phyloP scores from a whole-genome alignment of 2,113 vertebrate species.

The Sporophila hypoxantha region DNA sequence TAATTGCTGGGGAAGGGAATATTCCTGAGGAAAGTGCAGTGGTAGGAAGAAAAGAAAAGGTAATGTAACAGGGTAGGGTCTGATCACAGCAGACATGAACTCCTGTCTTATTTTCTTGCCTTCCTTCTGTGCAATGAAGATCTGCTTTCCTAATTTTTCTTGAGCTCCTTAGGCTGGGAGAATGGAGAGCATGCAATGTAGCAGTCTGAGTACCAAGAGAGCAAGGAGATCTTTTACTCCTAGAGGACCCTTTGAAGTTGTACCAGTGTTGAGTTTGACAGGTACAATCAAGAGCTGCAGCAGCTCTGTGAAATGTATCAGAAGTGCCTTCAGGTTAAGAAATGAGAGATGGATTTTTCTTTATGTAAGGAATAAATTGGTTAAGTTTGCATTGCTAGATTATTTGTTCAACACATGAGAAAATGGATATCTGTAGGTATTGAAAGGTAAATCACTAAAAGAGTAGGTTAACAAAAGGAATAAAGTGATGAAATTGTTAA shows the following conservation, averaged over 20 bases:
- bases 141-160: not conserved
- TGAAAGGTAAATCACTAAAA: not conserved
- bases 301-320: not conserved
- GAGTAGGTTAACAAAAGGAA: not conserved
- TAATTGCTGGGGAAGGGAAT: not conserved
- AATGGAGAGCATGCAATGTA: accelerated
- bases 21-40: not conserved
- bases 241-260: not conserved
- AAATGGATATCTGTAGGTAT: not conserved
- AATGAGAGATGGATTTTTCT: not conserved
- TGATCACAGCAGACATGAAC: not conserved
- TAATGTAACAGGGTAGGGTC: too few relatives aligned
- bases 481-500: not conserved
- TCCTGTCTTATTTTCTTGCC: not conserved
- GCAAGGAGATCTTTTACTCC: not conserved
- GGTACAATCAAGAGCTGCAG: not conserved
- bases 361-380: not conserved
- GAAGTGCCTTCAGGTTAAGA: not conserved
- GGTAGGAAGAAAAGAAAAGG: not conserved
- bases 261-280: not conserved
- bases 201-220: not conserved
- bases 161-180: not conserved
- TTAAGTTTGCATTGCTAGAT: not conserved
- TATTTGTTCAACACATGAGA: not conserved
- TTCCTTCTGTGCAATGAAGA: not conserved